Evolutionary conservation across 2,797 vertebrate genomes (phyloP).

Genomic region (Macropus fuliginosus): DNA sequence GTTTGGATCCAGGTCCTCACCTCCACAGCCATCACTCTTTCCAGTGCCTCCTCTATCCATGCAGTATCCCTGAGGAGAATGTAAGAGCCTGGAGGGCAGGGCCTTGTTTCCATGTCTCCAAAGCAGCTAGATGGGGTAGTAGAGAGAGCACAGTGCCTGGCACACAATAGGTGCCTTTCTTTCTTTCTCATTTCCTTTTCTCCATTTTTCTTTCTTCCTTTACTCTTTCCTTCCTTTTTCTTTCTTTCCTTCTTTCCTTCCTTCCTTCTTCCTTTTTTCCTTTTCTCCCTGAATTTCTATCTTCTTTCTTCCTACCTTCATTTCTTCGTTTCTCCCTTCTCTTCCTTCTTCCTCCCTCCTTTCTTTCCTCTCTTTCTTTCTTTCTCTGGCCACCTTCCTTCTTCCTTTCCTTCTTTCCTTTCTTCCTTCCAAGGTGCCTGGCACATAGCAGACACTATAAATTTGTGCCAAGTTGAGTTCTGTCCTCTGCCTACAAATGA

Average conservation of each 20-base stretch:
- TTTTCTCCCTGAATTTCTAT: neutral
- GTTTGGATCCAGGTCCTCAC: neutral
- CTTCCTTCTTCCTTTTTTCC: too few relatives aligned
- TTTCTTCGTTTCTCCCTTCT: neutral
- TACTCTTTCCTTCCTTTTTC: too few relatives aligned
- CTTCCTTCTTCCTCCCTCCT: neutral
- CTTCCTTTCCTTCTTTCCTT: neutral
- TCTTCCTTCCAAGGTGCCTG: neutral
- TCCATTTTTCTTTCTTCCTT: neutral
- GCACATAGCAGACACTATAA: neutral
- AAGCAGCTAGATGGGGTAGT: neutral
- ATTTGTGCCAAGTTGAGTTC: neutral
- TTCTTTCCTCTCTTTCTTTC: neutral
- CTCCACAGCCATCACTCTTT: neutral
- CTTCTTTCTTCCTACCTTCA: too few relatives aligned
- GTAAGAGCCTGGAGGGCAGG: neutral
- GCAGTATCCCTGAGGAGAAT: neutral
- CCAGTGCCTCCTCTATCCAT: neutral
- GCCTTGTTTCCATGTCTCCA: neutral
- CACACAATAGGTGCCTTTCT: neutral
- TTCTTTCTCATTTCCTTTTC: neutral
- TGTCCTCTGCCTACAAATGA: constrained; percentile 42
- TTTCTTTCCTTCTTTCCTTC: too few relatives aligned
- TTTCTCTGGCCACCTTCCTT: neutral
- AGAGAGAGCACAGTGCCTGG: neutral